These are phyloP conservation scores for Phylloscopus collybita DNA, from an alignment of 2,797 vertebrate genomes.

Conservation along the genomic window DNA sequence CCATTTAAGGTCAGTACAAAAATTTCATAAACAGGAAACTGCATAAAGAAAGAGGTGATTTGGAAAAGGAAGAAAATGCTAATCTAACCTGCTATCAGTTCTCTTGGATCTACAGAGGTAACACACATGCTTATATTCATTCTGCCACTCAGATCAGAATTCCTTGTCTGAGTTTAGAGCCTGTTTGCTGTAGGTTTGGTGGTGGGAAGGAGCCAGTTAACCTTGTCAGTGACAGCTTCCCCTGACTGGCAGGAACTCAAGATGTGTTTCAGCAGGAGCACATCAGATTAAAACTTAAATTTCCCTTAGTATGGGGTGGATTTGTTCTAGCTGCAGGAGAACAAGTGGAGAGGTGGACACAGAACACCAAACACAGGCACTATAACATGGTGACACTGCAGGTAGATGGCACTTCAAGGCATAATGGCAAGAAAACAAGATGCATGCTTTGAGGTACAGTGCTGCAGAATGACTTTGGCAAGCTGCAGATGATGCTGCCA, in stretches of 20 bases:
- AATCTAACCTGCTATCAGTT: not conserved
- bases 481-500: not conserved
- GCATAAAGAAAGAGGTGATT: not conserved
- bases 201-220: not conserved
- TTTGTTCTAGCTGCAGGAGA: not conserved
- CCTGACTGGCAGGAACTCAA: not conserved
- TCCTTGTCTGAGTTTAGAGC: not conserved
- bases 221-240: not conserved
- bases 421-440: not conserved
- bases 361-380: not conserved
- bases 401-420: not conserved
- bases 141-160: not conserved
- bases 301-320: rapidly evolving
- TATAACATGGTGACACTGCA: not conserved
- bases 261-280: not conserved
- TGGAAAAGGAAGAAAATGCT: not conserved
- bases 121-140: not conserved
- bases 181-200: not conserved
- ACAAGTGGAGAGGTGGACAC: not conserved
- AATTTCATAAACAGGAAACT: constrained; percentile 45
- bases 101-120: not conserved
- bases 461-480: not conserved
- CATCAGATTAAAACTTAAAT: not conserved
- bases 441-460: not conserved
- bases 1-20: constrained; percentile 32